Evolutionary conservation across 2,797 vertebrate species (phyloP).

Genomic region (Nannoperca obscura): DNA sequence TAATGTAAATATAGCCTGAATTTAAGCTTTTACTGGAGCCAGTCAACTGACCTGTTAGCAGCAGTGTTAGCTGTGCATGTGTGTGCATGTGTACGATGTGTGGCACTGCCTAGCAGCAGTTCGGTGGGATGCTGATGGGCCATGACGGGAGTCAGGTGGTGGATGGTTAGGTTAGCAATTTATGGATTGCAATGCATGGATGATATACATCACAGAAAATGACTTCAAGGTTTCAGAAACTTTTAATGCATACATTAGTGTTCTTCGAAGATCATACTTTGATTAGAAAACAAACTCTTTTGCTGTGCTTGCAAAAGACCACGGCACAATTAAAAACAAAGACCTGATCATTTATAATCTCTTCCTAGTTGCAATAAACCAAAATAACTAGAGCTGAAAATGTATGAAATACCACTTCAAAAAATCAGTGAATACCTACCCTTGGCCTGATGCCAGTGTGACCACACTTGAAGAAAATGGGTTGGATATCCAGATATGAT

Average conservation of each 20-base stretch:
- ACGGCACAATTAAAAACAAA: not conserved
- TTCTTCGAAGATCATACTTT: not conserved
- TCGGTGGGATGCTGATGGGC: not conserved
- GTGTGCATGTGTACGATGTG: not conserved
- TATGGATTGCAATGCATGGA: not conserved
- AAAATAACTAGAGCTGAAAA: not conserved
- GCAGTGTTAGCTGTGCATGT: not conserved
- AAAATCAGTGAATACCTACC: not conserved
- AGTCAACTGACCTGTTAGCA: not conserved
- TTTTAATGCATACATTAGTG: not conserved
- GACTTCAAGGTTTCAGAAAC: not conserved
- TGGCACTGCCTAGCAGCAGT: not conserved
- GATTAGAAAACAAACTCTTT: not conserved
- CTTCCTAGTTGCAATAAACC: too few species aligned
- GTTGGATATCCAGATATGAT: slow-evolving; percentile 12
- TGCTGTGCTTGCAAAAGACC: not conserved
- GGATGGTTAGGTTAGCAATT: not conserved
- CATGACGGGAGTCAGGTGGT: not conserved
- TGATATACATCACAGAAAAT: slow-evolving; percentile 1
- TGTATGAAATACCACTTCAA: not conserved
- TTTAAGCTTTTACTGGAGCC: not conserved
- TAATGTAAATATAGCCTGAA: slow-evolving; percentile 23
- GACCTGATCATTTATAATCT: not conserved
- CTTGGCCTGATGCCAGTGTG: slow-evolving; percentile 8
- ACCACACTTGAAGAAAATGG: slow-evolving; percentile 1